Evolutionary conservation across 2,113 vertebrate species (phyloP), one percentile per base, ranked within the genome.

Genomic region (Hemicordylus capensis): DNA sequence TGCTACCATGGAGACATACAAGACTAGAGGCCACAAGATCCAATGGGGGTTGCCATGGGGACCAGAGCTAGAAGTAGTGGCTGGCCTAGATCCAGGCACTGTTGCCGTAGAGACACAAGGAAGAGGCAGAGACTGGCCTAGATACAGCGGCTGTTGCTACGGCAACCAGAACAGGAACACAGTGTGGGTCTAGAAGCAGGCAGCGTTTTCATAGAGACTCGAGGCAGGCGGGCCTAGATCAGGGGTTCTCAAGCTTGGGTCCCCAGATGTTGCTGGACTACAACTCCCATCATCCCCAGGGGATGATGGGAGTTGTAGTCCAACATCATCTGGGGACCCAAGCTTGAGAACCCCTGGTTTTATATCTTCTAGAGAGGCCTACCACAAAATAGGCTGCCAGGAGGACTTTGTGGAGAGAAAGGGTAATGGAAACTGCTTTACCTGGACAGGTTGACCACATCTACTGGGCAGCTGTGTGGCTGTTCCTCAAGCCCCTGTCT

Each of bases 381-480:
- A n/a, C n/a, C n/a, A n/a, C n/a, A n/a, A 24, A 4, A 0, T 19
- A 76, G 6, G n/a, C 1, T 12, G 19, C 75, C 42, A n/a, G 8
- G 77, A 3, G 9, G 39, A 22, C 3, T 2, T 31, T 1, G 14
- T 1, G 2, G 2, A 15, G 44, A 37, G 76, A 51, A 14, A 4
- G 1, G 19, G 31, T 22, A 54, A 79, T 8, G 51, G 66, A 61
- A 1, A 0, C 8, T 20, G 44, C 24, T 72, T 80, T 85, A 89
- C 90, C 90, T 86, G 76, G 48, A 64, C 28, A 42, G 54, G 84
- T 46, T 48, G 88, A 24, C 85, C 80, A 88, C 88, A 88, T 88
- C 83, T 89, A 88, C 83, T 64, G 46, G 34, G 66, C 4, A n/a
- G 58, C 31, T 67, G 44, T 22, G 66, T 20, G 11, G 76, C 56